These are phyloP conservation scores for Galeruca laticollis DNA, from an alignment of 2,888 invertebrate species.

Conservation along the genomic window DNA sequence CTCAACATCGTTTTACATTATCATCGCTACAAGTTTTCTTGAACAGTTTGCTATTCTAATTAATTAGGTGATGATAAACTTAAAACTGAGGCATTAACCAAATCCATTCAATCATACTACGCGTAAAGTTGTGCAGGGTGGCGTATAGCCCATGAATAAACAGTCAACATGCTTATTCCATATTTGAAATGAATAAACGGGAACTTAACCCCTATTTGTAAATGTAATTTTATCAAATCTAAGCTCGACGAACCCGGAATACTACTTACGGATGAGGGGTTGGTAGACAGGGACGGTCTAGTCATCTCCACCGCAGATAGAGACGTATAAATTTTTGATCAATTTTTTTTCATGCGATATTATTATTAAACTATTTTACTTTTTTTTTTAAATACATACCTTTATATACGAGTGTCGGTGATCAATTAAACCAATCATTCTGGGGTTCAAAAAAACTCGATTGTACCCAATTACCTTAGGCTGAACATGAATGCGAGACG, in stretches of 20 bases:
- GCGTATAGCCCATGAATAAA: constrained; percentile 45
- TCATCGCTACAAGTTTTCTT: not conserved
- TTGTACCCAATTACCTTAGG: no score
- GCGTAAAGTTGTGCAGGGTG: constrained; percentile 29
- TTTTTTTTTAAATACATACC: no score
- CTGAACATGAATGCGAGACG: no score
- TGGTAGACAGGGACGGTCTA: constrained; percentile 32
- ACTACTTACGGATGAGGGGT: constrained; percentile 25
- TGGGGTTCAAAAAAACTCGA: no score
- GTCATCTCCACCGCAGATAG: not conserved
- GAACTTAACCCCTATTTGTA: constrained; percentile 64
- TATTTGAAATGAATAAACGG: constrained; percentile 58
- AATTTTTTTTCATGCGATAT: no score
- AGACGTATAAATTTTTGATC: no score
- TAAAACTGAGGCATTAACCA: constrained; percentile 33
- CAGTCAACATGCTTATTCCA: constrained; percentile 56
- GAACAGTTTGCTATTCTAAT: not conserved
- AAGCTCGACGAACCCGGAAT: constrained; percentile 52
- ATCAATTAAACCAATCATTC: no score
- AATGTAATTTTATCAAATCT: constrained; percentile 65
- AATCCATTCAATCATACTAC: constrained; percentile 33
- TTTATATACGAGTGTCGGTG: no score
- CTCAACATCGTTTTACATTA: not conserved
- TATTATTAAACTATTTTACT: no score
- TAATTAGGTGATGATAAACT: constrained; percentile 11